Evolutionary conservation across 2,113 vertebrate species (phyloP), one percentile per base, ranked within the genome.

Genomic region (Perca flavescens): DNA sequence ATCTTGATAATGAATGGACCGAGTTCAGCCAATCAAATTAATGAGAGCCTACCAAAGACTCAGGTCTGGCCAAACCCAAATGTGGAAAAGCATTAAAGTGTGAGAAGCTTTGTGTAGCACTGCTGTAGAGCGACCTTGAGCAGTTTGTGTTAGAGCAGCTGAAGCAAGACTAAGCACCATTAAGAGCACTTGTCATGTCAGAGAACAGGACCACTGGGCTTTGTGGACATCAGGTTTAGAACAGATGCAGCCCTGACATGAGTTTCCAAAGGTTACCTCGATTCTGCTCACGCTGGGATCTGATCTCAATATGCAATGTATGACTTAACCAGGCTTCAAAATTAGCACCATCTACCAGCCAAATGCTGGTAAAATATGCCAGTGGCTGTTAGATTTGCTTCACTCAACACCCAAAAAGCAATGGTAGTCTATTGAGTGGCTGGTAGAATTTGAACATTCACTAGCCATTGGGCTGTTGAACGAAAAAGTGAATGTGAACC

Each of bases 1-100:
- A 58, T 65, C 25, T 74, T 71, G 85, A 57, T 90, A 91, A 93
- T 89, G 88, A 93, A 90, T 84, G 86, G 85, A 85, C 75, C 60
- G 64, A 84, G 83, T 82, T 67, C 77, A 88, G 88, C 84, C 91
- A 91, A 91, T 92, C 91, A 90, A 82, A 90, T 87, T 93, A 93
- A 91, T 91, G 88, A 87, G 70, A 78, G 74, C 81, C 74, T 79
- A 87, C 88, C 89, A 89, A 76, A 66, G 74, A 62, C 74, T 31
- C 62, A 71, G 77, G 82, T 80, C 73, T 81, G 74, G 84, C 85
- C 80, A 71, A 87, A 85, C 62, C 85, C 79, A 89, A 91, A 92
- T 82, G 81, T 85, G 80, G 84, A 73, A 80, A 89, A 84, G 56
- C 68, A 81, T 88, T 75, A 68, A 77, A 84, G 74, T 22, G 31